Percentiles rank a stretch among this genome's conserved stretches.
Conservation (phyloP, 2,888 invertebrate genomes). For the Andrena chrysosceles region DNA sequence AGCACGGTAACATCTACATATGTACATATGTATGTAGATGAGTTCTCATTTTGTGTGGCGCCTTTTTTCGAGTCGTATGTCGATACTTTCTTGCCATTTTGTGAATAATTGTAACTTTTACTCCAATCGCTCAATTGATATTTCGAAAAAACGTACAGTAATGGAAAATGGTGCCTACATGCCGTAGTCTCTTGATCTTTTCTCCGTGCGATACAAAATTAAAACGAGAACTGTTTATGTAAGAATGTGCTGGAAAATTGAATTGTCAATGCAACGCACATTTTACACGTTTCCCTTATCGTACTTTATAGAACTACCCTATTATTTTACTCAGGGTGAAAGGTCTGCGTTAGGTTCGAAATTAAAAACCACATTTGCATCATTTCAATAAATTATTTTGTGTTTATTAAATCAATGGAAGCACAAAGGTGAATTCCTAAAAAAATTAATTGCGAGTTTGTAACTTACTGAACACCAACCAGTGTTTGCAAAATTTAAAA, state of each 20-base stretch:
- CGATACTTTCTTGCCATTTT: neutral
- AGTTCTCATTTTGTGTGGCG: neutral
- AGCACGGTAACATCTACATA: neutral
- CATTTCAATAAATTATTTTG: neutral
- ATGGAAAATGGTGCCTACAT: neutral
- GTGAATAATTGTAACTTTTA: neutral
- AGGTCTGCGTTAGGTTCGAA: neutral
- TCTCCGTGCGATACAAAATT: neutral
- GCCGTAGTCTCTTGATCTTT: neutral
- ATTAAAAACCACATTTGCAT: neutral
- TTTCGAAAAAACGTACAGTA: neutral
- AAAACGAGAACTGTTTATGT: neutral
- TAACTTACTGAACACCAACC: neutral
- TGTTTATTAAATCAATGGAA: no score
- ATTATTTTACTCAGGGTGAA: neutral
- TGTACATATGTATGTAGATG: neutral
- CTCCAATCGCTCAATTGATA: neutral
- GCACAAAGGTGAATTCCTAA: no score
- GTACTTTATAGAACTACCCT: neutral
- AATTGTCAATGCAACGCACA: no score
- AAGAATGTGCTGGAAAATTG: neutral
- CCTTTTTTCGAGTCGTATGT: neutral
- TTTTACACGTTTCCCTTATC: no score
- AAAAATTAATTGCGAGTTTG: neutral
- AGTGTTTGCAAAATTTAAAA: neutral